phyloP scores from a whole-genome alignment of 2,113 vertebrate species.

The Stomatorhinus ivindoensis region DNA sequence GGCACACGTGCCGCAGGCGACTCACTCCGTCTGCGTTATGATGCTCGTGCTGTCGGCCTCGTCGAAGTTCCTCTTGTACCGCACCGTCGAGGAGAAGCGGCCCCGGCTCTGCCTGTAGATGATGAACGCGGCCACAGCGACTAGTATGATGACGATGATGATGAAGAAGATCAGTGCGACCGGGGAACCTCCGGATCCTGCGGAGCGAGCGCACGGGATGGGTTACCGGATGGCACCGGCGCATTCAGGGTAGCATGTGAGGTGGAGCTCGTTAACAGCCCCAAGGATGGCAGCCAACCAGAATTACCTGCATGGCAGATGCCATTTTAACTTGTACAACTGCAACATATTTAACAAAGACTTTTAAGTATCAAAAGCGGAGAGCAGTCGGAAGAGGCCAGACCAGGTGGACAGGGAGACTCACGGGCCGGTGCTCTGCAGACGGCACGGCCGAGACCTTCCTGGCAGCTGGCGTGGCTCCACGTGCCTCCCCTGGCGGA shows the following conservation, averaged over 20 bases:
- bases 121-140: slow-evolving; percentile 49
- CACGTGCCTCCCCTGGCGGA: slow-evolving; percentile 69
- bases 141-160: slow-evolving; percentile 51
- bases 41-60: slow-evolving; percentile 73
- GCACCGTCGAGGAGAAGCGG: slow-evolving; percentile 62
- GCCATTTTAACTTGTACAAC: not conserved
- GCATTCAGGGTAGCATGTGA: not conserved
- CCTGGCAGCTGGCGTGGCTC: slow-evolving; percentile 66
- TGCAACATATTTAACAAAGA: not conserved
- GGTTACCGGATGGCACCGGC: not conserved
- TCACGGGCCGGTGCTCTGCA: slow-evolving; percentile 71
- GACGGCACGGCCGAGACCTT: slow-evolving; percentile 60
- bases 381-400: not conserved
- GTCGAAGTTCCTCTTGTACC: slow-evolving; percentile 75
- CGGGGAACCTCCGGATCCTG: slow-evolving; percentile 62
- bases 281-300: not conserved
- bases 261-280: not conserved
- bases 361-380: not conserved
- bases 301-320: not conserved
- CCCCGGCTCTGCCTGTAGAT: slow-evolving; percentile 65
- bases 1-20: not conserved
- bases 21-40: slow-evolving; percentile 53
- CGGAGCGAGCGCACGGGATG: not conserved
- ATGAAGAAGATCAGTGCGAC: slow-evolving; percentile 64
- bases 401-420: slow-evolving; percentile 13